Conservation (phyloP, 2,797 vertebrate genomes). For the Rhincodon typus region DNA sequence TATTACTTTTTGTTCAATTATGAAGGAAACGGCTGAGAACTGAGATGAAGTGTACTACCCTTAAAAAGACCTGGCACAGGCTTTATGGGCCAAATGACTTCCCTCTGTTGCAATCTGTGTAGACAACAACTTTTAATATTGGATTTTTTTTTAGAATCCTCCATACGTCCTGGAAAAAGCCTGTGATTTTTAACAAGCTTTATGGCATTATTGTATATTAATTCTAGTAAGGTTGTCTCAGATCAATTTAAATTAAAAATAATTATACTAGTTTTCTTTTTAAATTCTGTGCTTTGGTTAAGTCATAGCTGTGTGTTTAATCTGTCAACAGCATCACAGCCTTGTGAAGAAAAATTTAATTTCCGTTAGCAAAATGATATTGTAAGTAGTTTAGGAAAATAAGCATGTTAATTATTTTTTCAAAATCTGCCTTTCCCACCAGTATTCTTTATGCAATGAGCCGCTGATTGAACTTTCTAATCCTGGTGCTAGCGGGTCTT, state of each 20-base stretch:
- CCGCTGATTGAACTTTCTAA: slow-evolving; percentile 90
- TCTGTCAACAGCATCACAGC: background rate
- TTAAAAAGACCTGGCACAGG: too few species aligned
- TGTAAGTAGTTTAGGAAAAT: background rate
- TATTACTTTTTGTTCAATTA: too few species aligned
- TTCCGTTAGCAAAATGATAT: background rate
- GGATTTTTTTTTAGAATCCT: too few species aligned
- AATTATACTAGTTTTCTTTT: background rate
- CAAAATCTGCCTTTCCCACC: slow-evolving; percentile 38
- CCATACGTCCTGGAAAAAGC: background rate
- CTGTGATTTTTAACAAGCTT: background rate
- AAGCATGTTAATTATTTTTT: background rate
- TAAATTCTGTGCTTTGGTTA: background rate
- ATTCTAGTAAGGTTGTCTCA: background rate
- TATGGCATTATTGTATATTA: background rate
- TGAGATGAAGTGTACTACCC: too few species aligned
- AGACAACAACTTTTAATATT: too few species aligned
- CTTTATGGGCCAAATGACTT: too few species aligned
- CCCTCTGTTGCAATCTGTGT: too few species aligned
- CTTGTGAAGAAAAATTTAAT: background rate
- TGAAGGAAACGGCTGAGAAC: too few species aligned
- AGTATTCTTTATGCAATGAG: slow-evolving; percentile 92
- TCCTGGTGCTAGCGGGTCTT: slow-evolving; percentile 88
- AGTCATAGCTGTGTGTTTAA: background rate
- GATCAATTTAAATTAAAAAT: background rate